Evolutionary conservation across 2,888 invertebrate species (phyloP).

Genomic region (Xylophagus ater): DNA sequence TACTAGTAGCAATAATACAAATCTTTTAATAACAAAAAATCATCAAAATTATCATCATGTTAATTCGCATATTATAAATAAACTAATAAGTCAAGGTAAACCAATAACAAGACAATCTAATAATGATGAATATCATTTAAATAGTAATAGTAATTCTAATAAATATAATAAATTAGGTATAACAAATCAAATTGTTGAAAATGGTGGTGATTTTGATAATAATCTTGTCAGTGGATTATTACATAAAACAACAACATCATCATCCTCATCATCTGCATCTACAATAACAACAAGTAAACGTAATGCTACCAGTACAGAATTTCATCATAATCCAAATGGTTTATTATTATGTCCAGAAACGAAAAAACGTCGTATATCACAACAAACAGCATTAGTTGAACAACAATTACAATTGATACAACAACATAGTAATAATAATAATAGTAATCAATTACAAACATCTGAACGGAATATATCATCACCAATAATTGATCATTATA

Average conservation of each 20-base stretch:
- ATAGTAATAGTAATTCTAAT: conserved; percentile 9
- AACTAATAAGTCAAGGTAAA: conserved; percentile 14
- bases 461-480: conserved; percentile 13
- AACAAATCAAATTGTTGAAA: conserved; percentile 8
- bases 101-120: conserved; percentile 10
- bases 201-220: conserved; percentile 10
- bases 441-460: not conserved
- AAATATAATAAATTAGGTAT: conserved; percentile 1
- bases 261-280: too few relatives aligned
- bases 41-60: conserved; percentile 23
- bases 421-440: conserved; percentile 6
- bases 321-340: conserved; percentile 14
- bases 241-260: not conserved
- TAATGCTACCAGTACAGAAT: conserved; percentile 8
- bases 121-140: conserved; percentile 10
- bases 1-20: too few relatives aligned
- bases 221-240: not conserved
- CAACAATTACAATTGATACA: conserved; percentile 17
- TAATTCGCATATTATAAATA: conserved; percentile 23
- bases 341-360: conserved; percentile 17
- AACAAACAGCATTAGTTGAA: not conserved
- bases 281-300: conserved; percentile 12
- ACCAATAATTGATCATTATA: conserved; percentile 15
- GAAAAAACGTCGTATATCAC: conserved; percentile 14
- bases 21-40: too few relatives aligned